Percentiles rank a stretch among this genome's conserved stretches.
phyloP scores from a whole-genome alignment of 2,113 vertebrate genomes.

The Seriola aureovittata region DNA sequence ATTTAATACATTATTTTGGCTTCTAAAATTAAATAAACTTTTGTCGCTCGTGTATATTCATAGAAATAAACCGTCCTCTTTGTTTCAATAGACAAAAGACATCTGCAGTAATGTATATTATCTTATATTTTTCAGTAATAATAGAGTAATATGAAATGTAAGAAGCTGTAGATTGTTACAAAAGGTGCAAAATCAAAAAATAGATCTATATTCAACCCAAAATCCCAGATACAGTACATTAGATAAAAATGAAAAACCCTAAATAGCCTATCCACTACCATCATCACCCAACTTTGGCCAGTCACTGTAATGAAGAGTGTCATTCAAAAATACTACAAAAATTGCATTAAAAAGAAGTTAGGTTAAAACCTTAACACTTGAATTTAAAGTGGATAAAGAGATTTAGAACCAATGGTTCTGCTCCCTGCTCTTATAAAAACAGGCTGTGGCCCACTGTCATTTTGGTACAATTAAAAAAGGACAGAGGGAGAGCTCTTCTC shows the following conservation, averaged over 20 bases:
- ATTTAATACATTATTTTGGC: neutral
- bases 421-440: neutral
- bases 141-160: neutral
- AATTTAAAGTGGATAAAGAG: neutral
- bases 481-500: slow-evolving; percentile 29
- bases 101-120: neutral
- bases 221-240: no score
- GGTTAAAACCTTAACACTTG: neutral
- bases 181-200: neutral
- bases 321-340: neutral
- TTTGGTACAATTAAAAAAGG: slow-evolving; percentile 26
- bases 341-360: neutral
- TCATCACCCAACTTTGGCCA: neutral
- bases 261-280: no score
- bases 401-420: neutral
- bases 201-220: neutral
- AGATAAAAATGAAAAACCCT: no score
- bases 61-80: neutral
- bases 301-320: neutral
- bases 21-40: neutral
- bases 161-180: neutral
- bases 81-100: neutral
- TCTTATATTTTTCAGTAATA: neutral
- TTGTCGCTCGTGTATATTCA: neutral
- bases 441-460: neutral